These are phyloP conservation scores for Zalophus californianus DNA, from an alignment of 2,797 vertebrate genomes.

Conservation along the genomic window DNA sequence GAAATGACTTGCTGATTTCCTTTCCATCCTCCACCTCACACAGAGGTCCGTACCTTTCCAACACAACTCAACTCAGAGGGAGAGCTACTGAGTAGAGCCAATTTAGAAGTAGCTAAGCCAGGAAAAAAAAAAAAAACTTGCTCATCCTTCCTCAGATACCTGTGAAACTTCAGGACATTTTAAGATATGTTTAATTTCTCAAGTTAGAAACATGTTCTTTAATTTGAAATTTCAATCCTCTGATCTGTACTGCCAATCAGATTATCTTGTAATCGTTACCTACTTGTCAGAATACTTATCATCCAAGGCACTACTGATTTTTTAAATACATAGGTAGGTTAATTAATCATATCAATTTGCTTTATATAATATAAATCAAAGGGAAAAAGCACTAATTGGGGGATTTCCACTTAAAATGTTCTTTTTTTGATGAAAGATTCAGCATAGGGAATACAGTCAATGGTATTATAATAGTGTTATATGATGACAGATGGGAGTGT, in stretches of 20 bases:
- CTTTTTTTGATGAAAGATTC: not conserved
- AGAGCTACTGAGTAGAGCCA: not conserved
- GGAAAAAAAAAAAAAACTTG: not conserved
- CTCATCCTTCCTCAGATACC: not conserved
- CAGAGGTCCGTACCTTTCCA: not conserved
- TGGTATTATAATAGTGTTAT: not conserved
- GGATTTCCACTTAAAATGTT: not conserved
- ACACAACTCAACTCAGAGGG: not conserved
- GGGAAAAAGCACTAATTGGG: not conserved
- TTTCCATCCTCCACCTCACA: not conserved
- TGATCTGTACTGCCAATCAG: not conserved
- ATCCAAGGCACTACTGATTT: not conserved
- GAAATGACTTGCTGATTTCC: not conserved
- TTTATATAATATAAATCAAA: not conserved
- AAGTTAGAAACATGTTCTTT: not conserved
- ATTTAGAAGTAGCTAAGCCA: not conserved
- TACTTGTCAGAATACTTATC: not conserved
- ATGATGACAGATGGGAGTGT: not conserved
- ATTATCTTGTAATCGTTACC: not conserved
- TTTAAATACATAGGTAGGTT: not conserved
- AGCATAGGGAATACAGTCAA: not conserved
- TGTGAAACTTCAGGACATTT: not conserved
- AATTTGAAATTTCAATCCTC: conserved; percentile 25
- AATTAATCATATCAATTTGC: not conserved
- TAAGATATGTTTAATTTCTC: not conserved